Evolutionary conservation across 2,797 vertebrate genomes (phyloP).

Genomic region (Chaunax sp.): DNA sequence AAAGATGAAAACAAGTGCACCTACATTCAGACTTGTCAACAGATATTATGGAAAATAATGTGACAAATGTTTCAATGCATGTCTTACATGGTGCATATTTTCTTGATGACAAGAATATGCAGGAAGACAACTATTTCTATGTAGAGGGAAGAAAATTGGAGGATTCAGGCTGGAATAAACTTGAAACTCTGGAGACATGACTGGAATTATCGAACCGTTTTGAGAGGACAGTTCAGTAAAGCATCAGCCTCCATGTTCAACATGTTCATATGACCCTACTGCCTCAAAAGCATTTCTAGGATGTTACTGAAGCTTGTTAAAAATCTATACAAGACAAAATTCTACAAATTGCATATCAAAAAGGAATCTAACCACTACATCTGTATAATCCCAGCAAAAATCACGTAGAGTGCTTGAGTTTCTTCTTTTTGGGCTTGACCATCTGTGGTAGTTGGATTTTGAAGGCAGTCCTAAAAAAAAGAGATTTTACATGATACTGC

Average conservation of each 20-base stretch:
- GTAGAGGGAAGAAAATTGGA: neutral
- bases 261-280: neutral
- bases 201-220: neutral
- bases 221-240: no score
- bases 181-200: no score
- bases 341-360: constrained; percentile 7
- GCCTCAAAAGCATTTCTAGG: neutral
- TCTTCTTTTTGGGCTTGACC: constrained; percentile 98
- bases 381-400: neutral
- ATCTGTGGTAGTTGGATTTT: constrained; percentile 96
- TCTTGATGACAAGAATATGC: neutral
- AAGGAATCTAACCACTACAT: neutral
- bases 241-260: neutral
- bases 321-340: constrained; percentile 11
- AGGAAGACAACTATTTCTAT: neutral
- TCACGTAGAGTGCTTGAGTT: constrained; percentile 86
- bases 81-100: constrained; percentile 7
- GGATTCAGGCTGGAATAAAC: neutral
- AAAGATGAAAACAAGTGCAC: no score
- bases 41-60: no score
- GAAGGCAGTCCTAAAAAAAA: constrained; percentile 91
- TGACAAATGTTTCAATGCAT: neutral
- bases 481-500: constrained; percentile 1
- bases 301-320: neutral
- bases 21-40: no score